A percentile compares a stretch with the other conserved stretches of the same genome.
Conservation (phyloP, 1,140 invertebrate genomes). For the Psilanteris sp. region DNA sequence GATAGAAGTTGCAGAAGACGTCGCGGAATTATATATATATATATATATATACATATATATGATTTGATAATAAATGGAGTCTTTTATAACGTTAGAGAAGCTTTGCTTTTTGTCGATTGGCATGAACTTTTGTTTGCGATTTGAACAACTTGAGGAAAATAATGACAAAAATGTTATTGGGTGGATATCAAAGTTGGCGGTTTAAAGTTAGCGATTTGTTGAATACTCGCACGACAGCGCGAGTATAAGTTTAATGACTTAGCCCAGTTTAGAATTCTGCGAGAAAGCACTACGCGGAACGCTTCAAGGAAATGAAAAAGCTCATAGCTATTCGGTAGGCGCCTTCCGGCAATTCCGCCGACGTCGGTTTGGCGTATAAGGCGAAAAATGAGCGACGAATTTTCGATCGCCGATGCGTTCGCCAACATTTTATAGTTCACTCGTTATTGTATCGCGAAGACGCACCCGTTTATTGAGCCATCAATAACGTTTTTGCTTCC, state of each 20-base stretch:
- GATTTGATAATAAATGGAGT: too few species aligned
- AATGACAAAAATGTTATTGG: too few species aligned
- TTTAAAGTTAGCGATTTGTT: conserved; percentile 23
- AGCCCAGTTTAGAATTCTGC: conserved; percentile 67
- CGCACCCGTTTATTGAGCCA: conserved; percentile 6
- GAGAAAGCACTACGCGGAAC: conserved; percentile 61
- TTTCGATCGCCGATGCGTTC: background rate
- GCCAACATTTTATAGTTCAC: too few species aligned
- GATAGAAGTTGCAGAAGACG: too few species aligned
- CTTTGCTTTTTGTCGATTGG: too few species aligned
- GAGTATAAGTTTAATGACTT: conserved; percentile 50
- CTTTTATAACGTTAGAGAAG: too few species aligned
- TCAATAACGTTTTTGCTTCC: background rate
- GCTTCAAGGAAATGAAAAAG: conserved; percentile 57
- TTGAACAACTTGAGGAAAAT: too few species aligned
- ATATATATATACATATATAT: too few species aligned
- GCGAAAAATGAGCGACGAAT: conserved; percentile 17
- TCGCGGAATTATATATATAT: too few species aligned
- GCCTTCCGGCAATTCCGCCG: conserved; percentile 42
- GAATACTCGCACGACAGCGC: conserved; percentile 35
- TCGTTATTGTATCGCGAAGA: too few species aligned
- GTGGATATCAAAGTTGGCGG: background rate
- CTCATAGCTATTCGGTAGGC: conserved; percentile 26
- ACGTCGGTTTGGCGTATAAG: conserved; percentile 18
- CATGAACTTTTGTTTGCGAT: too few species aligned